Evolutionary conservation across 2,113 vertebrate genomes (phyloP).

Genomic region (Dasyprocta punctata): DNA sequence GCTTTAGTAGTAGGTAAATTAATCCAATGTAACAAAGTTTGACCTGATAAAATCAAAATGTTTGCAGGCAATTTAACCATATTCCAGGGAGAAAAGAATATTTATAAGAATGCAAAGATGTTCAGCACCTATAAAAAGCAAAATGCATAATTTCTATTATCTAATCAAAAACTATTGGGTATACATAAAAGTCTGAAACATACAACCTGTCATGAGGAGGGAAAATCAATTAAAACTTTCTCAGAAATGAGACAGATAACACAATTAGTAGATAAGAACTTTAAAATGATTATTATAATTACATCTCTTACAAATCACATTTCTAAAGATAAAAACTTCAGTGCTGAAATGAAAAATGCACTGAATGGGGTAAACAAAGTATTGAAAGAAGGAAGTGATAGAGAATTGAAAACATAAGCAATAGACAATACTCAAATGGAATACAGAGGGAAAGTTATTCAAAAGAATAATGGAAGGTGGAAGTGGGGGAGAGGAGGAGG

Average conservation of each 20-base stretch:
- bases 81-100: neutral
- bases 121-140: neutral
- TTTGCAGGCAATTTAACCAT: neutral
- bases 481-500: too few relatives aligned
- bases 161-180: neutral
- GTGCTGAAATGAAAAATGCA: neutral
- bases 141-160: neutral
- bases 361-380: neutral
- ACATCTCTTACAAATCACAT: neutral
- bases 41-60: neutral
- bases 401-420: neutral
- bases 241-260: neutral
- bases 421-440: neutral
- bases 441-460: neutral
- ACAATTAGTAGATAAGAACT: neutral
- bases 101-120: neutral
- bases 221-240: neutral
- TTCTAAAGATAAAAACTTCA: neutral
- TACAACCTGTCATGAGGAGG: neutral
- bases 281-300: neutral
- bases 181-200: neutral
- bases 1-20: neutral
- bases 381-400: neutral
- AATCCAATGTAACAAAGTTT: neutral
- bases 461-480: neutral